Evolutionary conservation across 2,888 invertebrate species (phyloP), one percentile per base, ranked within the genome.

Genomic region (Athetis lepigone): DNA sequence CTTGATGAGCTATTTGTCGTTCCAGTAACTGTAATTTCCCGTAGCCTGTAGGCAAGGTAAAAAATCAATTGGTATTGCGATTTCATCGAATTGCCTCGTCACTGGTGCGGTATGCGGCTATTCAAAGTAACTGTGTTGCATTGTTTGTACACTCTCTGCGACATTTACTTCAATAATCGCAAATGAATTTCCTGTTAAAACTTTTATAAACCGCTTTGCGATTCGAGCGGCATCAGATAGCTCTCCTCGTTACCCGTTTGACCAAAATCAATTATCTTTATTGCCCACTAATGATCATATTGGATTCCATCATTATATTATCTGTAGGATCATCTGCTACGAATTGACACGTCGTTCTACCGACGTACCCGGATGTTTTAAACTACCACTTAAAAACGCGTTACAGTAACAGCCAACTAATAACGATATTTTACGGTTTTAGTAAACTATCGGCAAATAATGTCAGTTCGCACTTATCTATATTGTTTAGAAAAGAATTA

Each of bases 381-480:
- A 45, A 21, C 11, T 42, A n/a, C 19, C 65, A 70, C 50, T 56
- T 58, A 66, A 46, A 56, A 61, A 51, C 42, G 59, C 33, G 33
- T 64, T 55, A 50, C 39, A 18, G 21, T 47, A 60, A 47, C 55
- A 51, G 36, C 8, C 8, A 21, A 56, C 39, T 57, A 58, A 75
- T 57, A 57, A 46, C 66, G n/a, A 63, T 77, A 63, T 74, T 70
- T 70, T 49, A 70, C 25, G 19, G 7, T 61, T 61, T 51, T 55
- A 51, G 67, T 75, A 75, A 69, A 59, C 57, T 50, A 50, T 54
- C 65, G 68, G 25, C 58, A 57, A 29, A 60, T 70, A 63, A 46
- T 71, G 62, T 64, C 77, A 67, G 72, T 60, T 62, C 60, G 51
- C 77, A 79, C 70, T 66, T 57, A 54, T 62, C 65, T 71, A 56